Base-by-base conservation (phyloP, 2,797 vertebrate species). In the Pseudopleuronectes americanus region DNA sequence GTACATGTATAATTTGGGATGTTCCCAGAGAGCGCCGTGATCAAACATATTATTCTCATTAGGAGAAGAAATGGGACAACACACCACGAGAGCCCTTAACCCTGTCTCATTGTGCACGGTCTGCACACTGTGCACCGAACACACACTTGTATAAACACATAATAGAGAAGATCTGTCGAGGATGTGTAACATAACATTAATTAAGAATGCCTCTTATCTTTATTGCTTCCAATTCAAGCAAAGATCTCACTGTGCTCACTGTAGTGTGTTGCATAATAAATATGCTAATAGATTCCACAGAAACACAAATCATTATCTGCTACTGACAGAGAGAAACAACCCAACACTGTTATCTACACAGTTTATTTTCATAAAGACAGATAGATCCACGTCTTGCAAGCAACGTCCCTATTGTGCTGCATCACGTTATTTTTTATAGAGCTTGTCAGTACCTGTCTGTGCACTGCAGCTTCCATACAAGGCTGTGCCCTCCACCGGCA, bases 11-110 rank as follows among this genome's bases (percentile, higher is more conserved):
- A 88, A 87, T 89, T 83, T 70, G 72, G 71, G 47, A 47, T 60
- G 69, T 84, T 78, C 69, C 17, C 74, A 67, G 62, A 71, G 61
- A 77, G 61, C 1, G 5, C 53, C 48, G 62, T 57, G 73, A 87
- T 85, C 76, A 82, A 84, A 87, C 77, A 69, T 77, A 72, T 77
- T 0, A 80, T 89, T 84, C 83, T 74, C 71, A 83, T 80, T 59
- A 77, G 71, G 36, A 65, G 61, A 48, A 68, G 54, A 57, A 85
- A 74, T n/a, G 56, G 73, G 71, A 76, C 47, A 38, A 54, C 56
- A 17, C 60, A 59, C 56, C 62, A 52, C 6, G 19, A 80, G 61
- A 64, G 66, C 74, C 38, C 49, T 70, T 52, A 54, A 62, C 55
- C 52, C 53, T 14, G 21, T 41, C 67, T 78, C 68, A 51, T 19